Percentiles rank a stretch among this genome's conserved stretches.
Evolutionary conservation across 2,113 vertebrate genomes (phyloP).

Genomic region (Lipotes vexillifer): DNA sequence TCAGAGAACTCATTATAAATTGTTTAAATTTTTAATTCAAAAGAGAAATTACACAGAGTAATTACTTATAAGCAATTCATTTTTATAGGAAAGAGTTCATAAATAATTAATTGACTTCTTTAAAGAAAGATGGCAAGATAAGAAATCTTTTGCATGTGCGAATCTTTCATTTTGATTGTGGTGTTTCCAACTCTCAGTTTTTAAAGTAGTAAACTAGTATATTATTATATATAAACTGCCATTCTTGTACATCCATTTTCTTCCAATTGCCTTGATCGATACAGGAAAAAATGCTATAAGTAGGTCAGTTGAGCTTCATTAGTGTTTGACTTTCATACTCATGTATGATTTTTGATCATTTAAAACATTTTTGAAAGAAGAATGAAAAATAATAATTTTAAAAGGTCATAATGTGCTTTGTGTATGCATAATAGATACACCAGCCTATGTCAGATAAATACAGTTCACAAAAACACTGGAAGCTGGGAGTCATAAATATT

Average conservation of each 20-base stretch:
- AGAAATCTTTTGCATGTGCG: background rate
- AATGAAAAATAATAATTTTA: background rate
- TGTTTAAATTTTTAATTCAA: conserved; percentile 33
- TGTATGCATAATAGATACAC: background rate
- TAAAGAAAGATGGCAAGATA: conserved; percentile 7
- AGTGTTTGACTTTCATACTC: background rate
- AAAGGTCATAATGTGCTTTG: background rate
- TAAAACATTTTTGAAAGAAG: background rate
- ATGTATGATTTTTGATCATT: background rate
- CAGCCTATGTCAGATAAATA: background rate
- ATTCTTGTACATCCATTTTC: background rate
- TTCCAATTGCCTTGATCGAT: conserved; percentile 4
- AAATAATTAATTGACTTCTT: conserved; percentile 37
- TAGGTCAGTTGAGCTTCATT: background rate
- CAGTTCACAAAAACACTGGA: background rate
- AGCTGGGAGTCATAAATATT: background rate
- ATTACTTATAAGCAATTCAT: background rate
- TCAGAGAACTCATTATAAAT: background rate
- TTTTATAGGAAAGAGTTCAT: background rate
- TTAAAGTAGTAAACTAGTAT: background rate
- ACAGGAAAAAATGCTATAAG: background rate
- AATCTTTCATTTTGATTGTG: conserved; percentile 1
- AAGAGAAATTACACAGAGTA: background rate
- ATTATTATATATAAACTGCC: background rate
- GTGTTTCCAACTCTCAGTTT: background rate